Conservation (phyloP, 2,113 vertebrate genomes). For the Phyllostomus discolor region DNA sequence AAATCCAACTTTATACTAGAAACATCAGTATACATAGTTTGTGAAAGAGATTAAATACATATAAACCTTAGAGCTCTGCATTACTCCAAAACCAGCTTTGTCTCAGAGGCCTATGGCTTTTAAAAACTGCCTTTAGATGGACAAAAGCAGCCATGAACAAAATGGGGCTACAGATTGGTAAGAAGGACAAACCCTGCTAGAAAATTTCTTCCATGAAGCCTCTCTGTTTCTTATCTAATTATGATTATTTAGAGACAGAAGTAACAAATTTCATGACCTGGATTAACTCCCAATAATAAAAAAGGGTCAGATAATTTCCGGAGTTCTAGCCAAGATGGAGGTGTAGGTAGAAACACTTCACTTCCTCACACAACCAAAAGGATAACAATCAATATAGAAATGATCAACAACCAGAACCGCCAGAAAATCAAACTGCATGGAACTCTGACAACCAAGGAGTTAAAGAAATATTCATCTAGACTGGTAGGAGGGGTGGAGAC, state of each 20-base stretch:
- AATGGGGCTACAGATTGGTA: background rate
- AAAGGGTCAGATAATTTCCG: background rate
- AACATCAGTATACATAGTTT: background rate
- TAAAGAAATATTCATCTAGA: too few relatives aligned
- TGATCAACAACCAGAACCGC: too few relatives aligned
- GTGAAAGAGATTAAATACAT: slow-evolving; percentile 39
- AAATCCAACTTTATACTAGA: background rate
- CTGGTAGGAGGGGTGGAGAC: too few relatives aligned
- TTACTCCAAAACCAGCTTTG: background rate
- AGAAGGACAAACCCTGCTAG: background rate
- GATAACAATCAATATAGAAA: too few relatives aligned
- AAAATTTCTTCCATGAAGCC: background rate
- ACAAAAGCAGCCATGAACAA: background rate
- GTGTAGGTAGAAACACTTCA: too few relatives aligned
- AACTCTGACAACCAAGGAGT: too few relatives aligned
- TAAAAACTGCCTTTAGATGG: background rate
- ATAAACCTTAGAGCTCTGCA: background rate
- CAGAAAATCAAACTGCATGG: too few relatives aligned
- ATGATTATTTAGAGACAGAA: background rate
- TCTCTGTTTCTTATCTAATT: background rate
- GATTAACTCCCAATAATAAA: background rate
- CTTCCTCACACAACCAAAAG: too few relatives aligned
- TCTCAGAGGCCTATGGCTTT: background rate
- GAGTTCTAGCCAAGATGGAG: too few relatives aligned
- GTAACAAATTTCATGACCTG: background rate